Evolutionary conservation across 2,888 invertebrate species (phyloP).

Genomic region (Bombyx huttoni): DNA sequence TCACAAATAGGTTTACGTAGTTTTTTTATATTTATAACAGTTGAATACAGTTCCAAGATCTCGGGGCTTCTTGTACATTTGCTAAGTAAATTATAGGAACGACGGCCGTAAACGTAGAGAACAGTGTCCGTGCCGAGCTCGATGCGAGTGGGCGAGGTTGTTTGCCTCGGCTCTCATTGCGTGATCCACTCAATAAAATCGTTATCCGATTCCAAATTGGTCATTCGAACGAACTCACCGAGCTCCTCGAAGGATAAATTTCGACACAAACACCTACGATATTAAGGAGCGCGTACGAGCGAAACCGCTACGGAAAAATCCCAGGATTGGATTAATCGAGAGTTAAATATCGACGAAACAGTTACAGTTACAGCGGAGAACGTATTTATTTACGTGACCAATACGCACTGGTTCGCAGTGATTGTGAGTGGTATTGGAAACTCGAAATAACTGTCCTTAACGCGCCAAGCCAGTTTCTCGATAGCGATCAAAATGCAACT

Average conservation of each 20-base stretch:
- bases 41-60: too few relatives aligned
- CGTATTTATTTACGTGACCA: conserved; percentile 1
- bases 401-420: conserved; percentile 3
- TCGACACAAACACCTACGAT: conserved; percentile 10
- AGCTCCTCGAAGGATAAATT: conserved; percentile 13
- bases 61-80: conserved; percentile 14
- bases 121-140: conserved; percentile 22
- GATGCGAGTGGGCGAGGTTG: conserved; percentile 47
- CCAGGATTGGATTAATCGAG: too few relatives aligned
- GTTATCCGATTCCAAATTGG: conserved; percentile 46
- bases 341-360: background rate
- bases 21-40: too few relatives aligned
- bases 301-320: too few relatives aligned
- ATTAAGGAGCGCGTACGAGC: too few relatives aligned
- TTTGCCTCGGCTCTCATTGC: conserved; percentile 62
- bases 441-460: conserved; percentile 24
- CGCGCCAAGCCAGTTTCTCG: conserved; percentile 23
- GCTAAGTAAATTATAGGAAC: background rate
- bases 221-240: conserved; percentile 30
- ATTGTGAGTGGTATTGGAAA: conserved; percentile 12
- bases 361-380: background rate
- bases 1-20: conserved; percentile 15
- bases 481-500: conserved; percentile 36
- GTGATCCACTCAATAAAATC: conserved; percentile 59
- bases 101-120: conserved; percentile 19